Evolutionary conservation across 2,797 vertebrate genomes (phyloP).

Genomic region (Ctenochaetus hawaiiensis): DNA sequence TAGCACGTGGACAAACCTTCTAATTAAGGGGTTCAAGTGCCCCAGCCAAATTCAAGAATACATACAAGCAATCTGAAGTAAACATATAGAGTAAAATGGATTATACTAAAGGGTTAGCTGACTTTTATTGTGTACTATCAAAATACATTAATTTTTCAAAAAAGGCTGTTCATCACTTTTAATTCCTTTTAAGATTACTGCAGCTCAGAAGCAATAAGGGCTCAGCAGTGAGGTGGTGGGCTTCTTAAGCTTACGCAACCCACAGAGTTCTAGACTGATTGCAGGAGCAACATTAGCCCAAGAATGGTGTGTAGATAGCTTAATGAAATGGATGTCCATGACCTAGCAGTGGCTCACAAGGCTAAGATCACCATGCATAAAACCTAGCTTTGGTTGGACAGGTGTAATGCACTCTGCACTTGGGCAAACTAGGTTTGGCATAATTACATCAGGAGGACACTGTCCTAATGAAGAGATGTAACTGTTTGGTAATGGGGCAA

Average conservation of each 20-base stretch:
- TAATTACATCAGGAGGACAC: background rate
- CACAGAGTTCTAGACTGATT: background rate
- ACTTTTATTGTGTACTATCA: background rate
- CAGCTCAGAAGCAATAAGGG: background rate
- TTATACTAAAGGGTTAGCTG: background rate
- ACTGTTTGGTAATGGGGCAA: background rate
- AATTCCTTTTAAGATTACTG: background rate
- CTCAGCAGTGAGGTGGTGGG: background rate
- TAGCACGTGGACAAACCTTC: background rate
- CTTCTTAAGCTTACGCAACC: background rate
- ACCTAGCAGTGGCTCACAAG: background rate
- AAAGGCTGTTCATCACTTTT: background rate
- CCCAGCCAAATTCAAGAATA: background rate
- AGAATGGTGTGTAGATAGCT: background rate
- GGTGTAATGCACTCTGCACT: background rate
- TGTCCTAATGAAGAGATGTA: background rate
- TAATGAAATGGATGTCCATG: background rate
- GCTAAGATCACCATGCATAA: too few relatives aligned
- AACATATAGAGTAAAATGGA: background rate
- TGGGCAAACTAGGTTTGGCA: background rate
- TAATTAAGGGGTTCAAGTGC: background rate
- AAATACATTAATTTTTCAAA: conserved; percentile 1
- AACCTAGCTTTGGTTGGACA: conserved; percentile 1
- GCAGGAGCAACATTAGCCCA: background rate
- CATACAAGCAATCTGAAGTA: background rate